Percentiles rank a stretch among this genome's conserved stretches.
Evolutionary conservation across 1,140 invertebrate genomes (phyloP).

Genomic region (Agraylea sexmaculata): DNA sequence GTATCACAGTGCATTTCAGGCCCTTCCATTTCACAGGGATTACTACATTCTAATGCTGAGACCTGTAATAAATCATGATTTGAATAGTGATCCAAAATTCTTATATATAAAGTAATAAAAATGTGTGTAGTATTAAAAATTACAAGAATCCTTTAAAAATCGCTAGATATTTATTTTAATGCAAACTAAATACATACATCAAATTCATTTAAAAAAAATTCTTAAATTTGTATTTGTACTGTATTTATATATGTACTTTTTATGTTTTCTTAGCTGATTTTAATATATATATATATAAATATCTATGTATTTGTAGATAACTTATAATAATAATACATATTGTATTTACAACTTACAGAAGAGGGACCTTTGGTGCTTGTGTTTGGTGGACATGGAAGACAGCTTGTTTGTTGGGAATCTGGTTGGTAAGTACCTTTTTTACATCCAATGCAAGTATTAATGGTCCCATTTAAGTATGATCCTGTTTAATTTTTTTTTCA

Average conservation of each 20-base stretch:
- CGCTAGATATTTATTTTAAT: no score
- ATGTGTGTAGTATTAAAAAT: no score
- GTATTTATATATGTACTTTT: no score
- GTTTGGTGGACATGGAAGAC: constrained; percentile 81
- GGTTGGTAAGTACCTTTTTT: constrained; percentile 89
- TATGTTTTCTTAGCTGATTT: no score
- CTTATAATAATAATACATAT: no score
- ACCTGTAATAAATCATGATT: constrained; percentile 45
- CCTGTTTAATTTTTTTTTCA: no score
- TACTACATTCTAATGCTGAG: constrained; percentile 74
- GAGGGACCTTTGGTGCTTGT: constrained; percentile 78
- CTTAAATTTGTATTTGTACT: no score
- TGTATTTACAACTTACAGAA: constrained; percentile 60
- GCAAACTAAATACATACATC: no score
- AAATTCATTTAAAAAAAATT: no score
- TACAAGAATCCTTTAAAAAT: no score
- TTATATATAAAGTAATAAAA: constrained; percentile 12
- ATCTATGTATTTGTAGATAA: no score
- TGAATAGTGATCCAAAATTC: constrained; percentile 2
- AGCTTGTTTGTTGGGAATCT: constrained; percentile 76
- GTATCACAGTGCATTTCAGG: constrained; percentile 75
- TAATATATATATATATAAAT: no score
- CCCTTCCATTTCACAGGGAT: constrained; percentile 80
- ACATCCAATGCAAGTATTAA: constrained; percentile 78
- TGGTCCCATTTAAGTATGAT: constrained; percentile 70